Percentiles rank a stretch among this genome's conserved stretches.
These are phyloP conservation scores for Amblyjoppa proteus DNA, from an alignment of 2,888 invertebrate genomes.

Conservation along the genomic window DNA sequence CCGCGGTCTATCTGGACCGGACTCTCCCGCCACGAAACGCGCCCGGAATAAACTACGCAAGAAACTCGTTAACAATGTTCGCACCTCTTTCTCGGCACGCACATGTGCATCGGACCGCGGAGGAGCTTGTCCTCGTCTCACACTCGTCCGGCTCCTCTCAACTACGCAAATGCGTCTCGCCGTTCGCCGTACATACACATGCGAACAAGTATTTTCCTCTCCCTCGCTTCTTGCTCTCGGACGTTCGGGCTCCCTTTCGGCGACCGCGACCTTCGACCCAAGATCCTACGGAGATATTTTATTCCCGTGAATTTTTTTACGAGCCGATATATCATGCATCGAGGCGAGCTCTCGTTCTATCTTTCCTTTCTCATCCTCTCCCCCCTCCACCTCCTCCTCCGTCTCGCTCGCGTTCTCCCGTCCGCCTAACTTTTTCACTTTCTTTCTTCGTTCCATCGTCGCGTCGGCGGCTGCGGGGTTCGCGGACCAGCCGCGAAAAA, in stretches of 20 bases:
- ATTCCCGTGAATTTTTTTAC: slow-evolving; percentile 84
- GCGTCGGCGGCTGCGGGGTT: slow-evolving; percentile 32
- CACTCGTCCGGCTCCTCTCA: slow-evolving; percentile 61
- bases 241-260: slow-evolving; percentile 81
- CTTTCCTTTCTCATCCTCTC: slow-evolving; percentile 46
- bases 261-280: slow-evolving; percentile 83
- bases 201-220: slow-evolving; percentile 47
- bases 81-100: slow-evolving; percentile 77
- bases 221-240: slow-evolving; percentile 63
- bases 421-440: slow-evolving; percentile 41
- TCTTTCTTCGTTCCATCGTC: slow-evolving; percentile 38
- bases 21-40: slow-evolving; percentile 71
- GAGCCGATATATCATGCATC: slow-evolving; percentile 85
- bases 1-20: slow-evolving; percentile 70
- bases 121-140: slow-evolving; percentile 70
- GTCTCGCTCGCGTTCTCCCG: slow-evolving; percentile 47
- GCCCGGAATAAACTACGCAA: slow-evolving; percentile 80
- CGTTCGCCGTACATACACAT: slow-evolving; percentile 1
- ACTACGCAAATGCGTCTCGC: slow-evolving; percentile 9
- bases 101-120: slow-evolving; percentile 50
- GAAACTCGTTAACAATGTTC: slow-evolving; percentile 84
- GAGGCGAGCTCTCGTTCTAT: slow-evolving; percentile 73
- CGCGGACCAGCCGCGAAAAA: slow-evolving; percentile 49
- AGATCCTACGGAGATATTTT: slow-evolving; percentile 84
- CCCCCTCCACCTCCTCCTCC: slow-evolving; percentile 13